Evolutionary conservation across 1,140 invertebrate species (phyloP).

Genomic region (Drosophila fuyamai): DNA sequence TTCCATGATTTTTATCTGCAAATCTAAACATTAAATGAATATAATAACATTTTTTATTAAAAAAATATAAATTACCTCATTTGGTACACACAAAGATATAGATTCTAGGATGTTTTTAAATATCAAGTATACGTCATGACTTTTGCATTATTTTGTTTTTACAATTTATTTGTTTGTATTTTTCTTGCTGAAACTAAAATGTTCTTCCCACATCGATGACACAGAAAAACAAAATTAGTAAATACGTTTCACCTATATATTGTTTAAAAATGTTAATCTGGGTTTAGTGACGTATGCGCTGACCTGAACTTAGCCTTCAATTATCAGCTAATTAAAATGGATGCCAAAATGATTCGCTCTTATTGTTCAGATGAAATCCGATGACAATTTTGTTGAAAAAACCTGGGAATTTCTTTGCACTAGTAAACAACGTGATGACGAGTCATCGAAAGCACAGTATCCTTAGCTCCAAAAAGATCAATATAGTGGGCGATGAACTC

Average conservation of each 20-base stretch:
- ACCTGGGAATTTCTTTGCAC: conserved; percentile 33
- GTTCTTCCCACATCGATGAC: background rate
- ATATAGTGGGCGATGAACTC: conserved; percentile 36
- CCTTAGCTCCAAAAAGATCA: background rate
- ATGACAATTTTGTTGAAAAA: conserved; percentile 39
- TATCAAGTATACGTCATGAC: too few relatives aligned
- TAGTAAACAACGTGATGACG: conserved; percentile 17
- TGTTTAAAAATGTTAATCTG: conserved; percentile 10
- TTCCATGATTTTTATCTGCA: too few relatives aligned
- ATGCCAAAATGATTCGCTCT: conserved; percentile 37
- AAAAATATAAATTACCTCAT: too few relatives aligned
- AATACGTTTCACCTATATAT: background rate
- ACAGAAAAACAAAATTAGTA: background rate
- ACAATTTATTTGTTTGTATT: background rate
- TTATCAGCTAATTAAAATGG: conserved; percentile 39
- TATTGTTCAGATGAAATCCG: conserved; percentile 38
- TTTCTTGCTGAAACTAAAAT: conserved; percentile 1
- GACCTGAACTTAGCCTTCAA: conserved; percentile 43
- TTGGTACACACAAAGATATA: too few relatives aligned
- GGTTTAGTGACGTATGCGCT: conserved; percentile 16
- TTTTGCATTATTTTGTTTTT: background rate
- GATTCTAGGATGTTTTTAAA: too few relatives aligned
- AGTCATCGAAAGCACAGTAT: background rate
- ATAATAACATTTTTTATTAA: too few relatives aligned
- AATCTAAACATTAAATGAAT: too few relatives aligned